Conservation (phyloP, 2,888 invertebrate genomes). For the Ophion ventricosus region DNA sequence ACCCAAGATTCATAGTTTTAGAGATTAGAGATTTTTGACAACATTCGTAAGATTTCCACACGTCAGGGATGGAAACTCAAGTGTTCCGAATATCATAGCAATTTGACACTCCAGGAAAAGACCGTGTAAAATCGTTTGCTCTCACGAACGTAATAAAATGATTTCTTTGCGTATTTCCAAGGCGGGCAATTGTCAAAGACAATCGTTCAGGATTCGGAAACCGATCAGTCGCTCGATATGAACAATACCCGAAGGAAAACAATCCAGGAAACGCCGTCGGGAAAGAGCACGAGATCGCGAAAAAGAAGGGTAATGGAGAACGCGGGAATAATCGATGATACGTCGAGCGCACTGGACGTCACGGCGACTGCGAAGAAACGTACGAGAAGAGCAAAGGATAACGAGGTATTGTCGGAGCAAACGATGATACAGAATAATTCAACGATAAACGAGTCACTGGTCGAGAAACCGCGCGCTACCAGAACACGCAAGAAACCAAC, state of each 20-base stretch:
- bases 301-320: constrained; percentile 46
- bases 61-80: no score
- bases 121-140: no score
- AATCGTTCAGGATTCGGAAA: constrained; percentile 50
- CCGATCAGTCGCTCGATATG: constrained; percentile 40
- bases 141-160: no score
- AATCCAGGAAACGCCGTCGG: constrained; percentile 9
- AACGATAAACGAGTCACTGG: constrained; percentile 35
- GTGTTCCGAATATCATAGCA: no score
- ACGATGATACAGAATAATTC: constrained; percentile 36
- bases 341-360: constrained; percentile 1
- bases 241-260: constrained; percentile 46
- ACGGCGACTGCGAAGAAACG: constrained; percentile 53
- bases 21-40: not conserved
- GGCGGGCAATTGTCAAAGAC: constrained; percentile 58
- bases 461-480: constrained; percentile 34
- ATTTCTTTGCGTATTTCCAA: not conserved
- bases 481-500: constrained; percentile 47
- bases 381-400: constrained; percentile 55
- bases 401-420: constrained; percentile 39
- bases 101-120: no score
- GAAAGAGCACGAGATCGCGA: constrained; percentile 45
- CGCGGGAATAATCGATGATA: constrained; percentile 20
- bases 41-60: not conserved
- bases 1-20: no score